These are phyloP conservation scores for Dorcus hopei DNA, from an alignment of 2,888 invertebrate genomes.

Conservation along the genomic window DNA sequence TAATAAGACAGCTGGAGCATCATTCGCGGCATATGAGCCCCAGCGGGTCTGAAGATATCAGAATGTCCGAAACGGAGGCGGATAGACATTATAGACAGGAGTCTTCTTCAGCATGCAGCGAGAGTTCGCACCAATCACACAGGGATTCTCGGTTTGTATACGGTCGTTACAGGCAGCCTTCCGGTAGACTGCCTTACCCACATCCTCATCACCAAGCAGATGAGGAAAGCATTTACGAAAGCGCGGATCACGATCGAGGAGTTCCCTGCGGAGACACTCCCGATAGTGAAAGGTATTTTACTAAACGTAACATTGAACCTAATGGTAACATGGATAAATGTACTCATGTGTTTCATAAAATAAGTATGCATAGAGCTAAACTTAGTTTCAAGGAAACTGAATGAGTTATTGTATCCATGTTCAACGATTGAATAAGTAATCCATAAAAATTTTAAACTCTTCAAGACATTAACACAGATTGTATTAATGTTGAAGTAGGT, in stretches of 20 bases:
- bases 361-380: no score
- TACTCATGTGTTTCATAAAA: background rate
- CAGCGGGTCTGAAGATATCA: slow-evolving; percentile 85
- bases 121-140: slow-evolving; percentile 73
- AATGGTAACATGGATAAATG: background rate
- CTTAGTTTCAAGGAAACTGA: no score
- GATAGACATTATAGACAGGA: slow-evolving; percentile 77
- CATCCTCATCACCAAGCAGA: slow-evolving; percentile 55
- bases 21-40: slow-evolving; percentile 89
- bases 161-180: slow-evolving; percentile 61
- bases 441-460: no score
- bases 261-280: slow-evolving; percentile 74
- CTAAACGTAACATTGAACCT: no score
- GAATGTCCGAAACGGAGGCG: slow-evolving; percentile 85
- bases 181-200: slow-evolving; percentile 41
- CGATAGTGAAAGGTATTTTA: slow-evolving; percentile 78
- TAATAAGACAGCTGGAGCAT: slow-evolving; percentile 84
- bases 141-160: slow-evolving; percentile 71
- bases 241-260: slow-evolving; percentile 71
- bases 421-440: no score
- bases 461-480: no score
- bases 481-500: no score
- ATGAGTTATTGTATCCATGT: no score
- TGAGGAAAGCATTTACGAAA: slow-evolving; percentile 85
- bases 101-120: slow-evolving; percentile 68